Conservation (phyloP, 2,113 vertebrate genomes). For the Poecile atricapillus region DNA sequence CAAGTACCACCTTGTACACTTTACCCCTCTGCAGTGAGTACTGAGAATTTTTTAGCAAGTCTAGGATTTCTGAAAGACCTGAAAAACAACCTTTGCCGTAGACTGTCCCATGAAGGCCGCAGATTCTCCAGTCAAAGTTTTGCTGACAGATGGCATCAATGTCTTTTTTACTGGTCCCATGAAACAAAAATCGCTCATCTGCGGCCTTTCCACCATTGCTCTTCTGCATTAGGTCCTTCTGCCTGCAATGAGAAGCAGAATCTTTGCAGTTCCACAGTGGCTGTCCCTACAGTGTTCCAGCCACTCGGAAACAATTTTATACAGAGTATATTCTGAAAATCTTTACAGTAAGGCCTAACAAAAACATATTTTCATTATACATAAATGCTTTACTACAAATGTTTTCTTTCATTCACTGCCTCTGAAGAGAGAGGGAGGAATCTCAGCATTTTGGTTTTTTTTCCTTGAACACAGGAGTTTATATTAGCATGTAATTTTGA, state of each 20-base stretch:
- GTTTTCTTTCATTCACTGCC: background rate
- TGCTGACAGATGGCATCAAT: slow-evolving; percentile 74
- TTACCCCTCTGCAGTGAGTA: background rate
- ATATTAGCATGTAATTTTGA: background rate
- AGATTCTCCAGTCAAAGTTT: slow-evolving; percentile 78
- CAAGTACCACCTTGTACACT: background rate
- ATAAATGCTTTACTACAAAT: background rate
- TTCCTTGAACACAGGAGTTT: background rate
- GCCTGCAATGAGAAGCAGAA: slow-evolving; percentile 47
- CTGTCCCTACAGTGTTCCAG: background rate
- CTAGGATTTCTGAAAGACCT: background rate
- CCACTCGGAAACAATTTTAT: background rate
- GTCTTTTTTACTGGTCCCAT: slow-evolving; percentile 64
- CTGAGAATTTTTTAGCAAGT: background rate
- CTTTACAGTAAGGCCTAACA: background rate
- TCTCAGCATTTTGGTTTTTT: background rate
- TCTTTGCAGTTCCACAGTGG: background rate
- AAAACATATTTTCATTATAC: background rate
- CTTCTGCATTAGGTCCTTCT: slow-evolving; percentile 74
- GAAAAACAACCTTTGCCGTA: slow-evolving; percentile 70
- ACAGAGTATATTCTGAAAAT: background rate
- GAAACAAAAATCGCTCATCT: slow-evolving; percentile 67
- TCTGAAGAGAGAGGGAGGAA: background rate
- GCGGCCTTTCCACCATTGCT: slow-evolving; percentile 47
- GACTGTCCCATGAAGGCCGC: slow-evolving; percentile 68